Percentiles rank a stretch among this genome's conserved stretches.
Evolutionary conservation across 2,797 vertebrate species (phyloP).

Genomic region (Triplophysa yarkandensis): DNA sequence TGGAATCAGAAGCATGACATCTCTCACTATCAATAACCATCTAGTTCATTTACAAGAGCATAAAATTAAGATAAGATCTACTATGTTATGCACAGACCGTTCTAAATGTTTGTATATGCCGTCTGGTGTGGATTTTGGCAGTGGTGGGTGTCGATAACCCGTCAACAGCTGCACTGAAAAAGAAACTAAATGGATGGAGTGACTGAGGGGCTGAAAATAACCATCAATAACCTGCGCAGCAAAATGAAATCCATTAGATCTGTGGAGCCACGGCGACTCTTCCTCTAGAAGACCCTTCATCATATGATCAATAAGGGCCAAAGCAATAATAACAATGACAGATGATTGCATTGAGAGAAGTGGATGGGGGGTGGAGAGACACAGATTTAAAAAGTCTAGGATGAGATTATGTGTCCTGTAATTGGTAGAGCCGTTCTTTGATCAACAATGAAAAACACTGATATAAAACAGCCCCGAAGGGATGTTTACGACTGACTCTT

Average conservation of each 20-base stretch:
- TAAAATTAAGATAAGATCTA: not conserved
- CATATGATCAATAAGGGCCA: slow-evolving; percentile 49
- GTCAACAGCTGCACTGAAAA: slow-evolving; percentile 39
- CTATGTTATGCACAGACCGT: not conserved
- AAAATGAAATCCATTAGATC: slow-evolving; percentile 59
- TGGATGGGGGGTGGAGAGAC: slow-evolving; percentile 37
- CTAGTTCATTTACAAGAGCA: not conserved
- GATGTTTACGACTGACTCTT: slow-evolving; percentile 22
- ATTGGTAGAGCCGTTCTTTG: slow-evolving; percentile 16
- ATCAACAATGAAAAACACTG: slow-evolving; percentile 15
- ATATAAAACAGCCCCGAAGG: slow-evolving; percentile 37
- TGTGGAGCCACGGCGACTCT: slow-evolving; percentile 35
- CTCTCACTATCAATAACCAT: not conserved
- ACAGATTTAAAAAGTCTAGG: slow-evolving; percentile 32
- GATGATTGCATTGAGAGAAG: slow-evolving; percentile 43
- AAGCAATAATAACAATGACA: slow-evolving; percentile 52
- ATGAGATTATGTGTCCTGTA: not conserved
- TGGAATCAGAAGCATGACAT: not conserved
- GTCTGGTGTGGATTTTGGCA: slow-evolving; percentile 2
- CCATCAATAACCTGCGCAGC: slow-evolving; percentile 47
- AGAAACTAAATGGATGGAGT: slow-evolving; percentile 55
- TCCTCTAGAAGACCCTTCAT: slow-evolving; percentile 44
- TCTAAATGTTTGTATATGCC: not conserved
- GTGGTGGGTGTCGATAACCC: slow-evolving; percentile 1
- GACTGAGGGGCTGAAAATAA: slow-evolving; percentile 47